Evolutionary conservation across 2,113 vertebrate species (phyloP).

Genomic region (Xiphias gladius): DNA sequence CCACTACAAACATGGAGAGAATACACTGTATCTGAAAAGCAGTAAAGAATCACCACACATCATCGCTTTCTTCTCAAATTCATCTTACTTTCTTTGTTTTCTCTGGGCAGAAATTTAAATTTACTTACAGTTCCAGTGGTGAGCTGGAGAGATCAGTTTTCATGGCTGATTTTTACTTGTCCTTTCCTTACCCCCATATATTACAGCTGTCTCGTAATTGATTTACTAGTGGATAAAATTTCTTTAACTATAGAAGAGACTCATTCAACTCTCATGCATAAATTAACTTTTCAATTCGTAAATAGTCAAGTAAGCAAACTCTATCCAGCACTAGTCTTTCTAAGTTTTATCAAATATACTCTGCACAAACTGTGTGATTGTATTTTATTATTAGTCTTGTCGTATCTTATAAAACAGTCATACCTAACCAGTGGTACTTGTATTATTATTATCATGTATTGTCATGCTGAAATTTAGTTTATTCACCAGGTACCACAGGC

Average conservation of each 20-base stretch:
- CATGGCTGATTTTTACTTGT: slow-evolving; percentile 2
- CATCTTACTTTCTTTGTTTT: neutral
- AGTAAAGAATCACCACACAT: neutral
- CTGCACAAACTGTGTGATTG: neutral
- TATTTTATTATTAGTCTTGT: neutral
- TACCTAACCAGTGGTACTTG: neutral
- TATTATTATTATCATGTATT: neutral
- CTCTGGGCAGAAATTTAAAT: neutral
- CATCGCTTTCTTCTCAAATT: neutral
- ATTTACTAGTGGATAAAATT: neutral
- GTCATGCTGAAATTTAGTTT: neutral
- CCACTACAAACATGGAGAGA: neutral
- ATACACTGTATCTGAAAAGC: neutral
- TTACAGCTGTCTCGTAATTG: neutral
- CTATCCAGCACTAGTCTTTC: neutral
- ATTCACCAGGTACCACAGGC: too few species aligned
- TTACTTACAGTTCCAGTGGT: neutral
- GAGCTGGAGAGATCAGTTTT: neutral
- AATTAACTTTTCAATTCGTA: neutral
- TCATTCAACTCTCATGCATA: neutral
- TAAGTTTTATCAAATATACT: neutral
- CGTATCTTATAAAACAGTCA: neutral
- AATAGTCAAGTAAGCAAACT: neutral
- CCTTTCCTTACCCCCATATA: neutral
- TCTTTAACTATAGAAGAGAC: neutral